A percentile compares a stretch with the other conserved stretches of the same genome.
These are phyloP conservation scores for Sebastes wilsoni DNA, from an alignment of 2,797 vertebrate species.

Conservation along the genomic window DNA sequence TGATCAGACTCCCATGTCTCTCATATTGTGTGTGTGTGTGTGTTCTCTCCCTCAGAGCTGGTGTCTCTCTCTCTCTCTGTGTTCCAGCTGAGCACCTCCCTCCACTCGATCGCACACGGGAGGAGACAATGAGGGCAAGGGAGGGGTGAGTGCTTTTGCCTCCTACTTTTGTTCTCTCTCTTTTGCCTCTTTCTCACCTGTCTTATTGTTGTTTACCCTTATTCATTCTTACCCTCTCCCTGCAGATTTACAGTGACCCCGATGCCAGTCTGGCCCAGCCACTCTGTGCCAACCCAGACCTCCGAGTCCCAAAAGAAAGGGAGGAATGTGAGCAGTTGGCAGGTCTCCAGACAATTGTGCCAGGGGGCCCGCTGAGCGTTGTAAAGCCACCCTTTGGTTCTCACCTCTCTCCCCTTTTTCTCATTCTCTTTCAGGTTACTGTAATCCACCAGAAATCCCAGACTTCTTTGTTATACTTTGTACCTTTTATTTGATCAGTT, in stretches of 20 bases:
- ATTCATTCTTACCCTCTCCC: constrained; percentile 2
- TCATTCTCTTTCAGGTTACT: not conserved
- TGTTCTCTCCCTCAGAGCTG: constrained; percentile 37
- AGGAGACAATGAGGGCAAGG: constrained; percentile 62
- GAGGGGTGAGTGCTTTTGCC: constrained; percentile 51
- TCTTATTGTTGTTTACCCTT: constrained; percentile 11
- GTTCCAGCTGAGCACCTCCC: constrained; percentile 65
- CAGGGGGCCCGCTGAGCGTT: constrained; percentile 41
- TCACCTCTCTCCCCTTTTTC: constrained; percentile 44
- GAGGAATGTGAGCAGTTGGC: constrained; percentile 83
- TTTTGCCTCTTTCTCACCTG: constrained; percentile 31
- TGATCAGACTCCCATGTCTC: constrained; percentile 46
- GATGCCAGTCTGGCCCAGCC: constrained; percentile 48
- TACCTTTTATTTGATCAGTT: not conserved
- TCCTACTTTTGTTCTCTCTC: constrained; percentile 12
- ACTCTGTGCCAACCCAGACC: constrained; percentile 44
- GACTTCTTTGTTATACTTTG: not conserved
- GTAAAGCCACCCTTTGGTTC: constrained; percentile 55
- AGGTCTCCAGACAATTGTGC: constrained; percentile 72
- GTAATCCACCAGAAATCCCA: constrained; percentile 4
- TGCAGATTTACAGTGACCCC: constrained; percentile 35
- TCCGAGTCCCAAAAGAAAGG: constrained; percentile 61
- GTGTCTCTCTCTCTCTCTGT: constrained; percentile 30
- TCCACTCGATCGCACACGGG: constrained; percentile 53
- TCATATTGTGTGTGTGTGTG: constrained; percentile 17